Base-by-base conservation (phyloP, 2,888 invertebrate genomes). In the Doris montereyensis region DNA sequence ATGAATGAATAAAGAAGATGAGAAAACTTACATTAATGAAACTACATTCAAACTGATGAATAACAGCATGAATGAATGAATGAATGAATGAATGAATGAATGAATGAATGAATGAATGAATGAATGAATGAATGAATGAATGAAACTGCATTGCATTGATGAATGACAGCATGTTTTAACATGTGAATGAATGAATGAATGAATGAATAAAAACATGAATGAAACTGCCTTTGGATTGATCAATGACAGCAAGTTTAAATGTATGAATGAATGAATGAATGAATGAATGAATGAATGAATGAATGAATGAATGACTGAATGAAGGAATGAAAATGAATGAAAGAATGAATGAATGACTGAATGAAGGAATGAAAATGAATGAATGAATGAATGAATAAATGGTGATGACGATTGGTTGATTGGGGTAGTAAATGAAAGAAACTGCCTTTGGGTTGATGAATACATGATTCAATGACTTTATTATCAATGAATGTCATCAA, bases 401-500 rank as follows among this genome's bases (percentile, higher is more conserved):
- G n/a, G n/a, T n/a, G n/a, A n/a, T n/a, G n/a, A n/a, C n/a, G n/a
- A n/a, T n/a, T n/a, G n/a, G n/a, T n/a, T n/a, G n/a, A n/a, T n/a
- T n/a, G n/a, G n/a, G n/a, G n/a, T n/a, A n/a, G n/a, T n/a, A n/a
- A n/a, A n/a, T n/a, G n/a, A n/a, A n/a, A n/a, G n/a, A n/a, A n/a
- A n/a, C n/a, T n/a, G n/a, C n/a, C n/a, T n/a, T n/a, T n/a, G n/a
- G n/a, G n/a, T n/a, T n/a, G n/a, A n/a, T n/a, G n/a, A n/a, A n/a
- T n/a, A n/a, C n/a, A 41, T 41, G 8, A 41, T 41, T 41, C 52
- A 41, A 57, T 13, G 80, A 72, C 77, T 86, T 87, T 24, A 87
- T 80, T 70, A 85, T 77, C 78, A n/a, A 87, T 83, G 41, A 87
- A 86, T 76, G 87, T 87, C 24, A 84, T 81, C 0, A 87, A 87